Evolutionary conservation across 1,140 invertebrate genomes (phyloP).

Genomic region (Pteromalus puparum): DNA sequence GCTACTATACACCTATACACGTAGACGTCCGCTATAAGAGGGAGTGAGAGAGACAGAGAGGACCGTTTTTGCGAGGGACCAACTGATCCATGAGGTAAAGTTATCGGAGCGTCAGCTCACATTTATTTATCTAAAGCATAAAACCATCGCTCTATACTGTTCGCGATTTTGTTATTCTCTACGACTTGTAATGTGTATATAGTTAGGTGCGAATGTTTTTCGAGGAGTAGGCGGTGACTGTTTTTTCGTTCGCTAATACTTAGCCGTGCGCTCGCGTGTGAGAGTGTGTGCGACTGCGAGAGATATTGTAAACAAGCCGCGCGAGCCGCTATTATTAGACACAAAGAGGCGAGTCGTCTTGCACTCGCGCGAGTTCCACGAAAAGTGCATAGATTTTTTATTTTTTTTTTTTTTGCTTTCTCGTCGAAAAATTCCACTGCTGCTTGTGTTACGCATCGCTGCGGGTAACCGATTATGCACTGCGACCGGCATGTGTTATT

Average conservation of each 20-base stretch:
- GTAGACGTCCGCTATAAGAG: too few species aligned
- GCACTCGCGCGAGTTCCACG: not conserved
- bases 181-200: not conserved
- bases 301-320: slow-evolving; percentile 31
- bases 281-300: not conserved
- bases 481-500: not conserved
- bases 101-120: not conserved
- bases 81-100: slow-evolving; percentile 17
- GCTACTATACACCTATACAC: not conserved
- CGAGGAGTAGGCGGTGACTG: too few species aligned
- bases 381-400: not conserved
- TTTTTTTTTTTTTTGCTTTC: not conserved
- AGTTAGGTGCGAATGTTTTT: too few species aligned
- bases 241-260: not conserved
- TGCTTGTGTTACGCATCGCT: too few species aligned
- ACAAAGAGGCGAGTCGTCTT: slow-evolving; percentile 14
- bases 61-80: not conserved
- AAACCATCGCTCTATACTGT: too few species aligned
- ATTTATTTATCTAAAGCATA: not conserved
- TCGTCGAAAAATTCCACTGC: not conserved
- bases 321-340: slow-evolving; percentile 36
- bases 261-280: not conserved
- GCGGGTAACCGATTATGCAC: too few species aligned
- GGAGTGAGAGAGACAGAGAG: not conserved
- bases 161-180: too few species aligned